Percentiles rank a stretch among this genome's conserved stretches.
Conservation (phyloP, 2,888 invertebrate genomes). For the Petrophora chlorosata region DNA sequence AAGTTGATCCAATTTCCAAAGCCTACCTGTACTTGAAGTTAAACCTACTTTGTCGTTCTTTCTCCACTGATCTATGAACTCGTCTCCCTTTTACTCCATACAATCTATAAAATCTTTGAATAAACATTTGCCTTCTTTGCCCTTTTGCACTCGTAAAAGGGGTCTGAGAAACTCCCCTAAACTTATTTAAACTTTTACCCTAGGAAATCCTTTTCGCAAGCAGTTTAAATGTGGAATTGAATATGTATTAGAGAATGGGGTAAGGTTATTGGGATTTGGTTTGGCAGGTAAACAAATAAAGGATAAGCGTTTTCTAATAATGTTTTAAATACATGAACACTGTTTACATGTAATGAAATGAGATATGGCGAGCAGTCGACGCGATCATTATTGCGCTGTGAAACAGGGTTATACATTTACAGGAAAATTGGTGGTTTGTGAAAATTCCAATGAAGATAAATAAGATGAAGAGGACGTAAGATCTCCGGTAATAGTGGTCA, state of each 20-base stretch:
- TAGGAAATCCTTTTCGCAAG: conserved; percentile 79
- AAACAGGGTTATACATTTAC: too few relatives aligned
- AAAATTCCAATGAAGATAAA: too few relatives aligned
- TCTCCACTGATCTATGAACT: conserved; percentile 44
- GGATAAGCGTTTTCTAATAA: conserved; percentile 41
- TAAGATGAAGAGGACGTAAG: too few relatives aligned
- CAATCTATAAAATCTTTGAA: conserved; percentile 80
- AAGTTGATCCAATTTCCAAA: conserved; percentile 31
- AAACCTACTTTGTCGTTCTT: conserved; percentile 30
- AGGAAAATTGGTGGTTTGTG: too few relatives aligned
- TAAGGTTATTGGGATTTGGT: conserved; percentile 56
- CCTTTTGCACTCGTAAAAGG: conserved; percentile 81
- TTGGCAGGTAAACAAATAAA: conserved; percentile 55
- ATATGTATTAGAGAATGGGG: conserved; percentile 72
- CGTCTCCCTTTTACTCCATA: conserved; percentile 60
- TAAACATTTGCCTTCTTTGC: conserved; percentile 80
- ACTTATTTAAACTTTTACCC: conserved; percentile 82
- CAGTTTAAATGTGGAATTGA: conserved; percentile 78
- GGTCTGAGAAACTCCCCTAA: conserved; percentile 77
- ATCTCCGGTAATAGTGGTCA: too few relatives aligned
- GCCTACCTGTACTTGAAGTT: conserved; percentile 33
- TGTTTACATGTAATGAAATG: conserved; percentile 17
- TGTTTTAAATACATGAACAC: conserved; percentile 31
- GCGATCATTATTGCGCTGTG: too few relatives aligned
- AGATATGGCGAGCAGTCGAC: background rate